phyloP scores from a whole-genome alignment of 2,888 invertebrate species.

The Orchesellides sinensis region DNA sequence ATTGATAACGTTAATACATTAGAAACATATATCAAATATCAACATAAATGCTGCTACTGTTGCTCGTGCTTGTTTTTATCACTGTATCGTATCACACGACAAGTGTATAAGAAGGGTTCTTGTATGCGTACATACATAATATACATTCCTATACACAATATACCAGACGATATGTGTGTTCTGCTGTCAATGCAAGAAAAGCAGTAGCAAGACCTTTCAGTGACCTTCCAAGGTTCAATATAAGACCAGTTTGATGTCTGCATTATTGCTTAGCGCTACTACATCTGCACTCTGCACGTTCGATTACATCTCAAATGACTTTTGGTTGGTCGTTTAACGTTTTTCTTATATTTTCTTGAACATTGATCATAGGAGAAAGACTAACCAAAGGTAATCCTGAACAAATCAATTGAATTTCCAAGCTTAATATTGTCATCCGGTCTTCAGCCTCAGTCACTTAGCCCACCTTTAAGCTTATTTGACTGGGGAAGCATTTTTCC shows the following conservation, averaged over 20 bases:
- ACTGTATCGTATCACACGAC: too few species aligned
- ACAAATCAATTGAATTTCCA: constrained; percentile 49
- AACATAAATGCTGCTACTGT: too few species aligned
- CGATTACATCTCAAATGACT: constrained; percentile 20
- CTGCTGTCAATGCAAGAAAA: not conserved
- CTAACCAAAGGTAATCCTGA: constrained; percentile 4
- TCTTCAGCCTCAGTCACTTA: not conserved
- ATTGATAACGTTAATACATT: too few species aligned
- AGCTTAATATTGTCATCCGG: constrained; percentile 43
- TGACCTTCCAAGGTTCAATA: constrained; percentile 46
- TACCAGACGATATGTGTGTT: not conserved
- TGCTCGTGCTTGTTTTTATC: too few species aligned
- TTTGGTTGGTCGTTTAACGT: not conserved
- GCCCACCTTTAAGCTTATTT: constrained; percentile 5
- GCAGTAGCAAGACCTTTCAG: not conserved
- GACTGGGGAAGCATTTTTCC: not conserved
- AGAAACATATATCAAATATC: too few species aligned
- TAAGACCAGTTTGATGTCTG: not conserved
- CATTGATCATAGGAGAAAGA: not conserved
- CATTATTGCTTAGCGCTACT: not conserved
- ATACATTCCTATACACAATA: not conserved
- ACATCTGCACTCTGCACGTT: not conserved
- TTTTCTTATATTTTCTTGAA: not conserved
- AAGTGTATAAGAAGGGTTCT: too few species aligned
- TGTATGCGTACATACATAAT: not conserved